Evolutionary conservation across 2,797 vertebrate species (phyloP).

Genomic region (Lepidocolaptes lacrymiger): DNA sequence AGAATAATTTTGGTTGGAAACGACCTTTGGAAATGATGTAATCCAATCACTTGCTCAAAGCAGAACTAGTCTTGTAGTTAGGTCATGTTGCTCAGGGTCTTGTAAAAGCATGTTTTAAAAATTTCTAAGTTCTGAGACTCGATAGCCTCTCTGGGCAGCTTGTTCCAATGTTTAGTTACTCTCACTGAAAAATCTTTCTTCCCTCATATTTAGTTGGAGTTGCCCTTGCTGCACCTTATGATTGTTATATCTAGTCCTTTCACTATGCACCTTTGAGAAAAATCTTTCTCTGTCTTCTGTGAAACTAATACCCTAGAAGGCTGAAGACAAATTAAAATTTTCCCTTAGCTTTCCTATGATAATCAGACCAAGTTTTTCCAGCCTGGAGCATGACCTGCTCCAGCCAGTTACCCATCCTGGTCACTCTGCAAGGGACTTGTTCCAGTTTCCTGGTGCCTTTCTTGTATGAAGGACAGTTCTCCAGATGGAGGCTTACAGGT

Average conservation of each 20-base stretch:
- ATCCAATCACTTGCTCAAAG: background rate
- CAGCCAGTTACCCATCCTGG: background rate
- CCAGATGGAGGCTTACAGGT: background rate
- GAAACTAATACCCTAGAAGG: background rate
- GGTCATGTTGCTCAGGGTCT: background rate
- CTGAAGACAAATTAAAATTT: background rate
- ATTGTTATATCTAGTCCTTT: background rate
- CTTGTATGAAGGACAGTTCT: background rate
- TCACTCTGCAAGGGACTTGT: background rate
- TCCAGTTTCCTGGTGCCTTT: background rate
- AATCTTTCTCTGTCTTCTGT: background rate
- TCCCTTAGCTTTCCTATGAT: background rate
- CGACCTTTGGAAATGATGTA: background rate
- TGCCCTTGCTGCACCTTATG: background rate
- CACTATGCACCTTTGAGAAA: background rate
- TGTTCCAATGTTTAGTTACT: background rate
- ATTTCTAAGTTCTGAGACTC: background rate
- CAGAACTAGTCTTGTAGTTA: background rate
- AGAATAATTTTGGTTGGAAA: background rate
- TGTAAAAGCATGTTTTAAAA: background rate
- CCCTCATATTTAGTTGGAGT: background rate
- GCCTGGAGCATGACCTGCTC: background rate
- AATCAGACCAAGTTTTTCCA: background rate
- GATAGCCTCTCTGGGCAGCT: background rate
- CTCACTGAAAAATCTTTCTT: background rate